Evolutionary conservation across 2,797 vertebrate species (phyloP).

Genomic region (Furcifer pardalis): DNA sequence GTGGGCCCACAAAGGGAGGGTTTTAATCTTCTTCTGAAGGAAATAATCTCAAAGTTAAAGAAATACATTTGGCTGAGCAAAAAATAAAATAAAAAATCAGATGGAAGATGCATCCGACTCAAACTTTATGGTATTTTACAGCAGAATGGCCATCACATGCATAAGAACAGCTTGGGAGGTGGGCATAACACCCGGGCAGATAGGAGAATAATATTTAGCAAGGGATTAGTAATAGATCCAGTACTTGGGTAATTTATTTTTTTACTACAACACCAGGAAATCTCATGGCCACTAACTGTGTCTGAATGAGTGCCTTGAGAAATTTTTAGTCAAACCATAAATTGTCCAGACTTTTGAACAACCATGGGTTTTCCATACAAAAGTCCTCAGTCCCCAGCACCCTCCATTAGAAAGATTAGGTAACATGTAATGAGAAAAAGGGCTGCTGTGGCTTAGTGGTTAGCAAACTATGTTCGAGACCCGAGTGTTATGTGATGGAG

Average conservation of each 20-base stretch:
- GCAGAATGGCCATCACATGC: neutral
- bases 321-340: too few species aligned
- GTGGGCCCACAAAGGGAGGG: conserved; percentile 19
- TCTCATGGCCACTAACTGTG: too few species aligned
- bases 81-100: neutral
- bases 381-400: neutral
- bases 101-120: neutral
- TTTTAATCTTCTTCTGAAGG: conserved; percentile 35
- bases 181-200: too few species aligned
- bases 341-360: neutral
- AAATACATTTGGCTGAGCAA: neutral
- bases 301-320: too few species aligned
- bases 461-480: too few species aligned
- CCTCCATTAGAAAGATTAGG: neutral
- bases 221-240: too few species aligned
- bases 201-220: too few species aligned
- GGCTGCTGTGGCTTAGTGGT: too few species aligned
- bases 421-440: too few species aligned
- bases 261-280: too few species aligned
- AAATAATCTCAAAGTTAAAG: neutral
- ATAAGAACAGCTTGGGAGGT: neutral
- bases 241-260: too few species aligned
- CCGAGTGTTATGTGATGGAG: too few species aligned
- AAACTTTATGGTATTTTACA: neutral
- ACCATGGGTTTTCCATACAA: neutral